These are phyloP conservation scores for Vimba vimba DNA, from an alignment of 2,113 vertebrate genomes.

Conservation along the genomic window DNA sequence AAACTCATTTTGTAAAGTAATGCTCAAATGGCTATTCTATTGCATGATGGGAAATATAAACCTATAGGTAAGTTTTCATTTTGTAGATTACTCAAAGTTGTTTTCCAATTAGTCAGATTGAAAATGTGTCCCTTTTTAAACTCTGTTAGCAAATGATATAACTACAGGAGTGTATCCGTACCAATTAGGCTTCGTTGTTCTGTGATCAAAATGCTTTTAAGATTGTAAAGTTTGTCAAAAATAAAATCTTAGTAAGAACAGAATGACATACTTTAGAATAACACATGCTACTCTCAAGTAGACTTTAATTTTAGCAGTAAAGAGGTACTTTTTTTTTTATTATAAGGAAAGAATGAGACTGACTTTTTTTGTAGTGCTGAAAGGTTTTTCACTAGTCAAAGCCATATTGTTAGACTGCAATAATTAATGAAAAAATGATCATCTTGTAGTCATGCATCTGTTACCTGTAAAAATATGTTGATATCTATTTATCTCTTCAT, in stretches of 20 bases:
- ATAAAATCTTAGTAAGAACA: conserved; percentile 28
- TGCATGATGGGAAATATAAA: conserved; percentile 29
- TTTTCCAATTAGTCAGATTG: conserved; percentile 11
- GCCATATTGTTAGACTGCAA: conserved; percentile 82
- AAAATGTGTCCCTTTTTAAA: conserved; percentile 31
- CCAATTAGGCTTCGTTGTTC: conserved; percentile 30
- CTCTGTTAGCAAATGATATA: background rate
- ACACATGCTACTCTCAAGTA: conserved; percentile 24
- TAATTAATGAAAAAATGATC: conserved; percentile 71
- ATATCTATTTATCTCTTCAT: conserved; percentile 59
- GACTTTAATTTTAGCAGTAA: conserved; percentile 33
- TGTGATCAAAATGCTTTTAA: conserved; percentile 39
- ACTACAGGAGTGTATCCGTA: conserved; percentile 17
- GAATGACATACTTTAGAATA: conserved; percentile 41
- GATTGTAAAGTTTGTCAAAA: conserved; percentile 29
- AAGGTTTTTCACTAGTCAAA: conserved; percentile 78
- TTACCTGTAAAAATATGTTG: conserved; percentile 62
- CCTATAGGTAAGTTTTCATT: conserved; percentile 15
- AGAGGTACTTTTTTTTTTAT: conserved; percentile 33
- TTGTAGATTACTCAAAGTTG: background rate
- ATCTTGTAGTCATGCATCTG: conserved; percentile 66
- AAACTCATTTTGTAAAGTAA: conserved; percentile 32
- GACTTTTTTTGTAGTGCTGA: conserved; percentile 69
- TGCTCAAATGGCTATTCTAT: background rate
- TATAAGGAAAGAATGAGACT: conserved; percentile 30